Base-by-base conservation (phyloP, 2,113 vertebrate species). In the Polyodon spathula region DNA sequence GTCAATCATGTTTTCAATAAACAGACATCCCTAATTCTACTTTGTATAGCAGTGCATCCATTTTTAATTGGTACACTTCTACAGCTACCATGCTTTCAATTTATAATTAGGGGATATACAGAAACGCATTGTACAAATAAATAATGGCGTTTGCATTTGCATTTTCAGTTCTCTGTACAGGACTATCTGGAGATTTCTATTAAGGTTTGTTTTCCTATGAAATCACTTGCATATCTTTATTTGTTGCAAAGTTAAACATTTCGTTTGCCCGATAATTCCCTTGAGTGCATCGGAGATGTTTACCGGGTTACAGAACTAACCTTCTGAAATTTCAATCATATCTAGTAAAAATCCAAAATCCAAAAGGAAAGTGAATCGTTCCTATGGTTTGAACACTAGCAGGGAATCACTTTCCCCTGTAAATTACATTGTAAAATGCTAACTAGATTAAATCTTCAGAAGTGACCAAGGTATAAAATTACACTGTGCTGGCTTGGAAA, bases 371-470 rank as follows among this genome's bases (percentile, higher is more conserved):
- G n/a, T n/a, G n/a, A n/a, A n/a, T n/a, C n/a, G n/a, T n/a, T n/a
- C n/a, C n/a, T n/a, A n/a, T n/a, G n/a, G n/a, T n/a, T n/a, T n/a
- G n/a, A n/a, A n/a, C n/a, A n/a, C 39, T 42, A 40, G 14, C 56
- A 42, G 40, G 56, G 42, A 14, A 16, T 11, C 57, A 46, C 40
- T 59, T 46, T 14, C 41, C 56, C 27, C 27, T 1, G 12, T 27
- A 37, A 68, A 65, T 63, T 58, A 54, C 40, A 62, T 69, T 67
- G 62, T 62, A 60, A 43, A 59, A 59, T 61, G 59, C n/a, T 12
- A 56, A 54, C 64, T 64, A 5, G 8, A 59, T 59, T 27, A 9
- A 9, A 48, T 48, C 16, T 41, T 40, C 42, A 59, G 58, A 48
- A 59, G 42, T 37, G 17, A 59, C 58, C 27, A 11, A 1, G 42